Evolutionary conservation across 2,888 invertebrate genomes (phyloP), one percentile per base, ranked within the genome.

Genomic region (Phaedon cochleariae): DNA sequence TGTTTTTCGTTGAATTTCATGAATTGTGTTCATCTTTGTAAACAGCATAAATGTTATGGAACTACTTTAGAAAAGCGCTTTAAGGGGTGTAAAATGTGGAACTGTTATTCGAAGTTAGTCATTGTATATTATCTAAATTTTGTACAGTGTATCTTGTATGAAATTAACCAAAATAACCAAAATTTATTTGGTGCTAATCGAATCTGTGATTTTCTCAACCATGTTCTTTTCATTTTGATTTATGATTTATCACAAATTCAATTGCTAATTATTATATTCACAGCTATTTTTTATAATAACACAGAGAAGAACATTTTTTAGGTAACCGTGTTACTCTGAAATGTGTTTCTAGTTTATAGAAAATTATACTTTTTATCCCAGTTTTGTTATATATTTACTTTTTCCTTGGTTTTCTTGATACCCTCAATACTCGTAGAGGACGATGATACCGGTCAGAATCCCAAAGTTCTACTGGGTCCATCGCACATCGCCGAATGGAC

Each of bases 131-230:
- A 54, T 37, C 41, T 34, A 21, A 41, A 22, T 41, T 34, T 18
- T 41, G 15, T 41, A 41, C 15, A n/a, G 17, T n/a, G 7, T 29
- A 17, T 62, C 15, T 62, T 62, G 31, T 55, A 54, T 45, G 54
- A 17, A 22, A 18, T 1, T 17, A 20, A 45, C 41, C 12, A 9
- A 21, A 22, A 21, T 55, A 80, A 79, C 82, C 82, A 82, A 82
- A 82, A 80, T 81, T 80, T 78, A 81, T 83, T 83, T 83, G 83
- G 83, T 83, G 82, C 83, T 83, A 83, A 80, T 81, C 76, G 75
- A 81, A 82, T 79, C 83, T 83, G 83, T 83, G 83, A 83, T 83
- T 83, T 73, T 70, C 41, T 41, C 31, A 4, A 34, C 41, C 7
- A 41, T 41, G 15, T 41, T 10, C 12, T 34, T 34, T 34, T n/a